These are phyloP conservation scores for Oreohelix idahoensis DNA, from an alignment of 1,140 invertebrate species.

Conservation along the genomic window DNA sequence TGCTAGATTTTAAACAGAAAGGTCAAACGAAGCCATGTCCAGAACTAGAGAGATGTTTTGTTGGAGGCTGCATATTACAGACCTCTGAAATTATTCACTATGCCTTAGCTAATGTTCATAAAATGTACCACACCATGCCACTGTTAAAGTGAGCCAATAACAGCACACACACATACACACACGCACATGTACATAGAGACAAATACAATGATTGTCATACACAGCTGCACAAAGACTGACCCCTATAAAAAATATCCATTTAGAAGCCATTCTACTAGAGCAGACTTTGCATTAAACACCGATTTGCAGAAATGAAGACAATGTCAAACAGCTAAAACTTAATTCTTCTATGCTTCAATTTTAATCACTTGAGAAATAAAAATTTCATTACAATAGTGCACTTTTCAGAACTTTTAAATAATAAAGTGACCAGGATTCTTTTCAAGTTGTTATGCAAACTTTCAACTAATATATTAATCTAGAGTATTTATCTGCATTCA, in stretches of 20 bases:
- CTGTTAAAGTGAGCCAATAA: not conserved
- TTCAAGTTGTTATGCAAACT: too few relatives aligned
- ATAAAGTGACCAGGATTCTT: too few relatives aligned
- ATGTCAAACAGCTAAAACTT: too few relatives aligned
- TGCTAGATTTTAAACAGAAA: not conserved
- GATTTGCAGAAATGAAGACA: not conserved
- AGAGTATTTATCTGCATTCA: too few relatives aligned
- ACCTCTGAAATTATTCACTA: not conserved
- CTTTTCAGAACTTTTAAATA: too few relatives aligned
- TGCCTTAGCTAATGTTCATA: not conserved
- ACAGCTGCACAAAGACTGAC: not conserved
- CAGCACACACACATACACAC: not conserved
- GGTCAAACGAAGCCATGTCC: not conserved
- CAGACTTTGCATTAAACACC: not conserved
- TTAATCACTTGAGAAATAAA: too few relatives aligned
- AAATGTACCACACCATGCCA: slow-evolving; percentile 1
- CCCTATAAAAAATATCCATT: not conserved
- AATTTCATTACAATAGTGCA: too few relatives aligned
- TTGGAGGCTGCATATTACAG: not conserved
- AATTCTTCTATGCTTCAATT: too few relatives aligned
- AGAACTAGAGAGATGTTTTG: not conserved
- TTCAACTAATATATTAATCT: too few relatives aligned
- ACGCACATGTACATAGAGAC: not conserved
- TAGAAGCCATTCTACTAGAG: not conserved
- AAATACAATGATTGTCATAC: not conserved